Conservation (phyloP, 1,140 invertebrate genomes). For the Coboldia fuscipes region DNA sequence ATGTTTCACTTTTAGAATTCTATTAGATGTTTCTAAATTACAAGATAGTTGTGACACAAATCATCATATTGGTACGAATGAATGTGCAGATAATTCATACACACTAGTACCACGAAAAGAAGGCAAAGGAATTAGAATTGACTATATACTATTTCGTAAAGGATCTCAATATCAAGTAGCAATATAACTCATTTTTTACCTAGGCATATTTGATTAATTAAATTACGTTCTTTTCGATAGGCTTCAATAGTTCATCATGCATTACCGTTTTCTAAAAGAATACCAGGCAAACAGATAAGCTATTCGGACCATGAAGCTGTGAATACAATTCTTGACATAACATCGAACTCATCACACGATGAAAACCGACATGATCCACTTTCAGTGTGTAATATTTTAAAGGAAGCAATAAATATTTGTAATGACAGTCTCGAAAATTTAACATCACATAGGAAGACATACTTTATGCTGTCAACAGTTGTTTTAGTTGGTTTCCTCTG, state of each 20-base stretch:
- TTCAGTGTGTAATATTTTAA: constrained; percentile 19
- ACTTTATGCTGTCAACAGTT: too few species aligned
- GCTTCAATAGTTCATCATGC: constrained; percentile 36
- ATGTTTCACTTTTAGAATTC: constrained; percentile 9
- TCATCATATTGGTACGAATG: constrained; percentile 40
- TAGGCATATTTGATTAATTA: not conserved
- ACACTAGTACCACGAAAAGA: constrained; percentile 29
- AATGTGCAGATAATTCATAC: constrained; percentile 66
- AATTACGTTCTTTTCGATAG: constrained; percentile 17
- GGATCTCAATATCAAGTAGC: constrained; percentile 27
- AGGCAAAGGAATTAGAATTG: constrained; percentile 68
- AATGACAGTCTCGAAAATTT: constrained; percentile 30
- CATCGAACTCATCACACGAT: not conserved
- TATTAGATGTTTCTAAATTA: constrained; percentile 20
- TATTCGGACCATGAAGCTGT: constrained; percentile 89
- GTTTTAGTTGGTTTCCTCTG: too few species aligned
- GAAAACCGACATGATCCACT: not conserved
- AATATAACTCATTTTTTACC: constrained; percentile 5
- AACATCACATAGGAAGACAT: constrained; percentile 31
- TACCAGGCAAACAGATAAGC: constrained; percentile 48
- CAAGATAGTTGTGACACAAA: constrained; percentile 22
- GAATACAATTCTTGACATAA: constrained; percentile 28
- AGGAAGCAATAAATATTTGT: constrained; percentile 36
- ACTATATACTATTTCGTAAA: constrained; percentile 64
- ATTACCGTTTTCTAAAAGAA: constrained; percentile 46